Base-by-base conservation (phyloP, 2,113 vertebrate species). In the Callithrix jacchus region DNA sequence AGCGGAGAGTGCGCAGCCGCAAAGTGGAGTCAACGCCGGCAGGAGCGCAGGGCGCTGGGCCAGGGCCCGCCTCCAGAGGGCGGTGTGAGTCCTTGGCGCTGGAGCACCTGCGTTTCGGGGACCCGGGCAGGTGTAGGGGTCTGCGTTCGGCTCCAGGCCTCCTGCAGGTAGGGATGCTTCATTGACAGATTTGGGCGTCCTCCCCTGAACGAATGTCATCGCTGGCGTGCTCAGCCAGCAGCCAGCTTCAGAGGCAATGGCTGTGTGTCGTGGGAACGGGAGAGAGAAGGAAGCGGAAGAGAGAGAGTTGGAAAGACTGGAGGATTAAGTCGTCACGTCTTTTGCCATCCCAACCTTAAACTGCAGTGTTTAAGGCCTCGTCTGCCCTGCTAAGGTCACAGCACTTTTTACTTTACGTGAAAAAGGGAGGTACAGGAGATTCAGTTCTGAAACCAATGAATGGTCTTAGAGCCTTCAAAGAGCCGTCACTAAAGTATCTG, bases 401-500 rank as follows among this genome's bases (percentile, higher is more conserved):
- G 74, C 7, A n/a, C 93, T 91, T 96, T 96, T 94, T 95, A 96
- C 58, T 96, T 96, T 58, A 56, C 25, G 61, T 94, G 94, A 96
- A 96, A 97, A 96, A 42, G 79, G 77, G 91, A 94, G 61, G 58
- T 10, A 52, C 45, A 61, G 37, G 61, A 84, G 80, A 71, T 95
- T 81, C 58, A 54, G 77, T 76, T 96, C 68, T 97, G 93, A 96
- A 96, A 61, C 83, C 92, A 88, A 96, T 97, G 93, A 54, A 94
- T 95, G 92, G 61, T 71, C 77, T 74, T n/a, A 11, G n/a, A 42
- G 27, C 54, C 94, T 80, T 95, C 10, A 35, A 47, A 79, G 95
- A 95, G 45, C 70, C 73, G 40, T 95, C 45, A 47, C 76, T 77
- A 77, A 91, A 64, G 86, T 68, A 94, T 92, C 96, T 85, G 64